Conservation (phyloP, 2,888 invertebrate genomes). For the Sinelater perroti region DNA sequence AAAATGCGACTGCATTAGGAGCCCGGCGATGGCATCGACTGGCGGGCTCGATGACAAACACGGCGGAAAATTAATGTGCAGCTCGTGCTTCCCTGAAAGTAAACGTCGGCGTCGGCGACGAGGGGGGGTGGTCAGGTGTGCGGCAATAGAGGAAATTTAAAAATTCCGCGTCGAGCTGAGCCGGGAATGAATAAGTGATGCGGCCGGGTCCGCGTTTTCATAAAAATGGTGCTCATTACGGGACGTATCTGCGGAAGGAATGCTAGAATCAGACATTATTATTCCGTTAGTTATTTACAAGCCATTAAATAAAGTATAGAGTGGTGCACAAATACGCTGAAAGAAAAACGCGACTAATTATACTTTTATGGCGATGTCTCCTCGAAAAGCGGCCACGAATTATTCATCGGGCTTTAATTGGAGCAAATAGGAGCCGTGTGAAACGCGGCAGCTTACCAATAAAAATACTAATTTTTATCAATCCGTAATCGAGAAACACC, state of each 20-base stretch:
- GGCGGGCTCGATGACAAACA: too few relatives aligned
- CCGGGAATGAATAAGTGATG: background rate
- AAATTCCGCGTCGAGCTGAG: background rate
- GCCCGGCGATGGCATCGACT: too few relatives aligned
- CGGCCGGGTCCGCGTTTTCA: background rate
- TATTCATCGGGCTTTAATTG: conserved; percentile 31
- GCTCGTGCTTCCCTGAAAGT: too few relatives aligned
- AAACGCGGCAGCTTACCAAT: conserved; percentile 32
- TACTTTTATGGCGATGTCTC: conserved; percentile 22
- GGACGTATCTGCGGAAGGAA: background rate
- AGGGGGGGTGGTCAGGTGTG: too few relatives aligned
- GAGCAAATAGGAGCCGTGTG: conserved; percentile 29
- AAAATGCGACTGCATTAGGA: conserved; percentile 7
- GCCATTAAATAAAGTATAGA: conserved; percentile 33
- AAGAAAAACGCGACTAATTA: conserved; percentile 31
- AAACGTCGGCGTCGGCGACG: too few relatives aligned
- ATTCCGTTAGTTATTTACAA: conserved; percentile 25
- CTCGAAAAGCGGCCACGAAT: conserved; percentile 19
- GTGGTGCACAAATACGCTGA: conserved; percentile 18
- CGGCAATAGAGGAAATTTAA: conserved; percentile 4
- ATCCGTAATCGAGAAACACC: conserved; percentile 25
- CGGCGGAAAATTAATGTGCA: too few relatives aligned
- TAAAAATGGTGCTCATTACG: conserved; percentile 16
- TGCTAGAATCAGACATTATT: conserved; percentile 22
- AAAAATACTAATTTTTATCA: conserved; percentile 37